Conservation (phyloP, 2,888 invertebrate genomes). For the Hymenopus coronatus region DNA sequence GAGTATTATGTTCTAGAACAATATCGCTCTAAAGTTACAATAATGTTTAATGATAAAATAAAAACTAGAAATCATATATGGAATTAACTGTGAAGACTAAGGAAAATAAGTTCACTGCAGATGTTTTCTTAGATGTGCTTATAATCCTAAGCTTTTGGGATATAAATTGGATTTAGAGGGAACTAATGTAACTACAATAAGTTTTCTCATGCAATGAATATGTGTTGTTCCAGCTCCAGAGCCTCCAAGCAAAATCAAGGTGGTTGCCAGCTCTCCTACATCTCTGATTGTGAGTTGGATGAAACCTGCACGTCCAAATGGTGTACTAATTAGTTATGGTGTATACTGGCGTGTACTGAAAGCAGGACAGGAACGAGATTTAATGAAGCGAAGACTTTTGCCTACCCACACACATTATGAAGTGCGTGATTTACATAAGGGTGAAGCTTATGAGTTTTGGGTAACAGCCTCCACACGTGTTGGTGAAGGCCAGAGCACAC, state of each 20-base stretch:
- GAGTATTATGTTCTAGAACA: no score
- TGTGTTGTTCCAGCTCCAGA: constrained; percentile 44
- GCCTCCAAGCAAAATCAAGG: constrained; percentile 48
- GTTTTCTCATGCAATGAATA: background rate
- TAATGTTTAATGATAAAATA: no score
- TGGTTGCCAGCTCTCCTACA: constrained; percentile 45
- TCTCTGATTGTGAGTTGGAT: constrained; percentile 45
- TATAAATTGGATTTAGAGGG: no score
- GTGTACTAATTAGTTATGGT: constrained; percentile 47
- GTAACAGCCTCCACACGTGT: constrained; percentile 50
- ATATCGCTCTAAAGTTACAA: no score
- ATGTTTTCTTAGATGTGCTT: no score
- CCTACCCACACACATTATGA: constrained; percentile 35
- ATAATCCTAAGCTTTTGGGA: no score
- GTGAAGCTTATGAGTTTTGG: constrained; percentile 43
- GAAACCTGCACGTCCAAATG: constrained; percentile 47
- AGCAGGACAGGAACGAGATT: constrained; percentile 38
- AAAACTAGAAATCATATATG: no score
- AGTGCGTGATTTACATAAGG: constrained; percentile 37
- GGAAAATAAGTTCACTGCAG: no score
- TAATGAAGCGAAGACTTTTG: constrained; percentile 36
- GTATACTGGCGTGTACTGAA: constrained; percentile 42
- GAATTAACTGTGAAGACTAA: no score
- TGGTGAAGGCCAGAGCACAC: constrained; percentile 48
- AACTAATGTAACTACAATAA: no score